Evolutionary conservation across 2,113 vertebrate species (phyloP).

Genomic region (Otus sunia): DNA sequence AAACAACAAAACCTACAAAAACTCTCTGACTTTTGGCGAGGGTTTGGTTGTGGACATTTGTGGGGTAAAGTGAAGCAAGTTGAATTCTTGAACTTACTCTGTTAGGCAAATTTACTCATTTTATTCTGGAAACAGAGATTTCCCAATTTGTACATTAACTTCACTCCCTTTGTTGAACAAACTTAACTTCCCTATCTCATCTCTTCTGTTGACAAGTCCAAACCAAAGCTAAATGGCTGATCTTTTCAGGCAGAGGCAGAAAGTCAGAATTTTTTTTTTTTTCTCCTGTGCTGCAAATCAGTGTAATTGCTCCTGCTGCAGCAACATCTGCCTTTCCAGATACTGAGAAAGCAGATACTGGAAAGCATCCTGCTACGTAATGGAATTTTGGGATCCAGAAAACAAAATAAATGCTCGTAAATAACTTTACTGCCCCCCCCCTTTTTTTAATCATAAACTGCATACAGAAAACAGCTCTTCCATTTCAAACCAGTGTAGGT

Average conservation of each 20-base stretch:
- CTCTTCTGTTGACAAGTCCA: neutral
- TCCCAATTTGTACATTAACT: neutral
- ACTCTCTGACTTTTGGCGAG: neutral
- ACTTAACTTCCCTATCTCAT: neutral
- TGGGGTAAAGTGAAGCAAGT: neutral
- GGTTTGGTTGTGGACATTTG: neutral
- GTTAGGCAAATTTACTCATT: neutral
- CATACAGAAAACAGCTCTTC: neutral
- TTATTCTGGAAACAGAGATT: neutral
- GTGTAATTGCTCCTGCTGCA: slow-evolving; percentile 10
- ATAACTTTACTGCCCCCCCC: neutral
- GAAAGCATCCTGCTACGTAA: neutral
- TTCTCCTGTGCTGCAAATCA: neutral
- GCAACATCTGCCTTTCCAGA: slow-evolving; percentile 25
- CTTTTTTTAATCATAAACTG: neutral
- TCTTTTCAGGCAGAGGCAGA: neutral
- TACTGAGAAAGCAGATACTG: slow-evolving; percentile 6
- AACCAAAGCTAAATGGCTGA: neutral
- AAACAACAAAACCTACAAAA: neutral
- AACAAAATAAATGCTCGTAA: neutral
- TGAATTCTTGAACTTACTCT: neutral
- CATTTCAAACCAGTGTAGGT: neutral
- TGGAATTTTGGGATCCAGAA: neutral
- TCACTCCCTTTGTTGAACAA: neutral
- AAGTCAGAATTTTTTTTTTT: neutral